Evolutionary conservation across 1,140 invertebrate genomes (phyloP), one percentile per base, ranked within the genome.

Genomic region (Ylistrum balloti): DNA sequence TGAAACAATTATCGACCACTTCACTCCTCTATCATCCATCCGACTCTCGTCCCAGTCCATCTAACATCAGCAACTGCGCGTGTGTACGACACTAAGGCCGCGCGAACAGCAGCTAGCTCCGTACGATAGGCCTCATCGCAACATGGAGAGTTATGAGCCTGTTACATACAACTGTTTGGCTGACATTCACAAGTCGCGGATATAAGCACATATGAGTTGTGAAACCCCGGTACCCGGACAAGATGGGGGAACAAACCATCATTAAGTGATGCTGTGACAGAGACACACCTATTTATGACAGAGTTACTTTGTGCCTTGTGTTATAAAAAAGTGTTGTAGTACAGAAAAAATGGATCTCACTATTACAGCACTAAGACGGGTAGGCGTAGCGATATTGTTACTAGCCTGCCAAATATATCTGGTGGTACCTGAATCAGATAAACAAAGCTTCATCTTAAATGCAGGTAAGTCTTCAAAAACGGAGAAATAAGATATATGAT

Each of bases 1-100:
- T 74, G 56, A 74, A 74, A 74, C 56, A 74, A 74, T 74, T 74
- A 74, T 74, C 56, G 56, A 74, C 56, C 56, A 74, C 56, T 74
- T 74, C 56, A 74, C 56, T 74, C 56, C 56, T 74, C 56, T 74
- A 74, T 74, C 56, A 74, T 74, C 11, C 56, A 74, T 74, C 56
- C 56, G 56, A 28, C 56, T 28, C 41, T 45, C 41, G 41, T 45
- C 41, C 41, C 41, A 45, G 41, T 74, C 56, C 56, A 74, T 74
- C 56, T n/a, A n/a, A n/a, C 56, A 17, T 28, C 56, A 28, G 56
- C 56, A 74, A n/a, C 22, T 74, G n/a, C 56, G 56, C 56, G 22
- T 17, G 56, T 74, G 56, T 74, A 74, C 56, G 56, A 74, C n/a
- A 74, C 56, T 74, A 74, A n/a, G 56, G 56, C 56, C n/a, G 56